These are phyloP conservation scores for Halocynthia roretzi DNA, from an alignment of 23 tunicate genomes.

Conservation along the genomic window DNA sequence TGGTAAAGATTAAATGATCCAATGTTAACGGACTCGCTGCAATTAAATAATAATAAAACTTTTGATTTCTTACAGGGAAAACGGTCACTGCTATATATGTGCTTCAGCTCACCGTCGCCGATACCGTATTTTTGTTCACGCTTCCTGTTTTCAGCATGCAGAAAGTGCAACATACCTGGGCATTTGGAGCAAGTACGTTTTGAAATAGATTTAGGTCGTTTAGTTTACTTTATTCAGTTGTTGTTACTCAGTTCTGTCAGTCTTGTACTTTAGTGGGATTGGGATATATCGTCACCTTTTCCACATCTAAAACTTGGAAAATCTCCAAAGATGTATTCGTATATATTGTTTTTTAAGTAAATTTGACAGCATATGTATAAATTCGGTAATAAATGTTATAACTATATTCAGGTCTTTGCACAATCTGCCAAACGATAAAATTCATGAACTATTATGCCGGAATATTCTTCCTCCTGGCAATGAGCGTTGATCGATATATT, in stretches of 20 bases:
- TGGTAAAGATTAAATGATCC: background rate
- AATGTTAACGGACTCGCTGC: background rate
- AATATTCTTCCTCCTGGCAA: conserved; percentile 82
- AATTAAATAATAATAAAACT: background rate
- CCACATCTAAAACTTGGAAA: background rate
- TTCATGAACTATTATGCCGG: conserved; percentile 78
- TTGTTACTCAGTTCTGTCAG: too few relatives aligned
- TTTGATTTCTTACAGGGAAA: conserved; percentile 33
- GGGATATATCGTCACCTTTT: background rate
- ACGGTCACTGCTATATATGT: conserved; percentile 91
- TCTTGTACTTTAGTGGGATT: too few relatives aligned
- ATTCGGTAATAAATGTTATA: background rate
- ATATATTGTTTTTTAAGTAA: background rate
- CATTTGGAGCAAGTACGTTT: conserved; percentile 63
- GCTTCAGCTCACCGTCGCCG: conserved; percentile 77
- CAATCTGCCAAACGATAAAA: conserved; percentile 39
- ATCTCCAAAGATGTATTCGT: background rate
- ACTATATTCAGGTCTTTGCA: conserved; percentile 44
- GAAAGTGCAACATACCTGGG: conserved; percentile 52
- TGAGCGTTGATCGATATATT: conserved; percentile 90
- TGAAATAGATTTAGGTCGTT: too few relatives aligned
- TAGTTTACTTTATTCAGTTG: too few relatives aligned
- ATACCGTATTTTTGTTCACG: conserved; percentile 58
- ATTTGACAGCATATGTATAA: background rate
- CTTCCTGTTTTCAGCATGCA: conserved; percentile 79